Evolutionary conservation across 2,888 invertebrate genomes (phyloP), one percentile per base, ranked within the genome.

Genomic region (Anthophora plumipes): DNA sequence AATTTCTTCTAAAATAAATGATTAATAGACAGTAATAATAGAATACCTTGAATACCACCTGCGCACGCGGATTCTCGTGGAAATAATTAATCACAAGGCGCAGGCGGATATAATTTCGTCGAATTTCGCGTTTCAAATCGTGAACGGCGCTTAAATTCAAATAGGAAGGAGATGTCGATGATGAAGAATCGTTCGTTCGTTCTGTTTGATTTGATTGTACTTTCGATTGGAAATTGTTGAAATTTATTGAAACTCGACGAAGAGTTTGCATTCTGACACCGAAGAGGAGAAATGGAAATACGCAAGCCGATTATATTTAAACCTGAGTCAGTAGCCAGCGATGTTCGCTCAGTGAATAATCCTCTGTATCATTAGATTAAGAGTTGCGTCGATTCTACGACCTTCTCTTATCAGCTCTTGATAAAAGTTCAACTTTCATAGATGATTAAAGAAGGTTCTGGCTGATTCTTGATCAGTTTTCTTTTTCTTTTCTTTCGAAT

Each of bases 271-370:
- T 46, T 55, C 11, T 59, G 59, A 22, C n/a, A 46, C 57, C 55
- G 57, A 55, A 43, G 55, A 41, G 76, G 64, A 60, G 75, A 59
- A 73, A 57, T 79, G 77, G 50, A 79, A 57, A 20, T 68, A 75
- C 80, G 71, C 72, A 72, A 72, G 63, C 75, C 22, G 77, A 77
- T 86, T 86, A 86, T 86, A 89, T 89, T 89, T 89, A 89, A 89
- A 85, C 72, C 70, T 89, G 90, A 89, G 81, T 89, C 90, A 89
- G 74, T 75, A 77, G 76, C 63, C 61, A 84, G 68, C 79, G 67
- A 89, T 89, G 31, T 83, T 84, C 63, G 75, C 78, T n/a, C 63
- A 64, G 81, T 85, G 84, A 88, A 89, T 84, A 83, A 83, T 85
- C 75, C 73, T 81, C 41, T 55, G 46, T 80, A 80, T 80, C 37